A percentile compares a stretch with the other conserved stretches of the same genome.
Evolutionary conservation across 2,888 invertebrate species (phyloP).

Genomic region (Tetragonula carbonaria): DNA sequence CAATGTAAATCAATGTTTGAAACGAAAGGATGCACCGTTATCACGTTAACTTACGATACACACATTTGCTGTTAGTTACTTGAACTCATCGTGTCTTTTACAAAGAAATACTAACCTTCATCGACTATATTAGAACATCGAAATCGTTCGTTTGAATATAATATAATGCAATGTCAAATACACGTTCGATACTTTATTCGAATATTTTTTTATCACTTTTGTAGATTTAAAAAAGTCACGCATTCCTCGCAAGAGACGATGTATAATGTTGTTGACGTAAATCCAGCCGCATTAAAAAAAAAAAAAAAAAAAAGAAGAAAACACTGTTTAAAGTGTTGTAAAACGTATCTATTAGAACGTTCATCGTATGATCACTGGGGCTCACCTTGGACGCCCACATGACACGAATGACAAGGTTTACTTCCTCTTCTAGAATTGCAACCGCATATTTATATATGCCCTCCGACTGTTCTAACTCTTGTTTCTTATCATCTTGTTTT

Average conservation of each 20-base stretch:
- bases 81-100: background rate
- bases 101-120: background rate
- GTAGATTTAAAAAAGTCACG: background rate
- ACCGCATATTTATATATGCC: slow-evolving; percentile 44
- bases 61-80: background rate
- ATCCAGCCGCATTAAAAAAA: slow-evolving; percentile 16
- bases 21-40: background rate
- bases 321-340: slow-evolving; percentile 27
- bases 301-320: background rate
- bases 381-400: slow-evolving; percentile 62
- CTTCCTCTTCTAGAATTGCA: slow-evolving; percentile 61
- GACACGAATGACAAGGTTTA: slow-evolving; percentile 57
- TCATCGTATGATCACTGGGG: slow-evolving; percentile 46
- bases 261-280: slow-evolving; percentile 12
- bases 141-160: too few species aligned
- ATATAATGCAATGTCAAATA: too few species aligned
- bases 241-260: too few species aligned
- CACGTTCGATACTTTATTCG: too few species aligned
- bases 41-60: background rate
- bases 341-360: slow-evolving; percentile 46
- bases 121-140: too few species aligned
- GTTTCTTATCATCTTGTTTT: background rate
- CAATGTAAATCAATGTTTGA: slow-evolving; percentile 3
- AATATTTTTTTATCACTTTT: background rate
- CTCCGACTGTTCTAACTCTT: slow-evolving; percentile 16